Conservation (phyloP, 2,888 invertebrate genomes). For the Drosophila limbata region DNA sequence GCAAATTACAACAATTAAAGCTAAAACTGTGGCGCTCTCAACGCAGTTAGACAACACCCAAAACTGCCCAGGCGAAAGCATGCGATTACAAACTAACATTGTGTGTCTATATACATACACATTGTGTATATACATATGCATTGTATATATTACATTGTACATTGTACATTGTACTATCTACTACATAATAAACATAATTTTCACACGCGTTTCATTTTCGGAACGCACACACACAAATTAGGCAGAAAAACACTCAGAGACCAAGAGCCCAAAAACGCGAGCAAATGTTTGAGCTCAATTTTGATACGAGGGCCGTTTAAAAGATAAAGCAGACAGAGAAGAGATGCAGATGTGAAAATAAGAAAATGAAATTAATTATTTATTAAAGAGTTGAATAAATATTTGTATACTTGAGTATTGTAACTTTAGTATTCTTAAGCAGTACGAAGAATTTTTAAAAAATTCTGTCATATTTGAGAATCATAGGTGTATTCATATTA, state of each 20-base stretch:
- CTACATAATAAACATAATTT: slow-evolving; percentile 73
- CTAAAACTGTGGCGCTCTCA: slow-evolving; percentile 32
- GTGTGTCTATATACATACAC: slow-evolving; percentile 15
- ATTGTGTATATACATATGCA: slow-evolving; percentile 15
- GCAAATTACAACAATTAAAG: slow-evolving; percentile 77
- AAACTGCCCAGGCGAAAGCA: slow-evolving; percentile 58
- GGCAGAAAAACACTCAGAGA: slow-evolving; percentile 67
- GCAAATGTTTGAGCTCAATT: slow-evolving; percentile 44
- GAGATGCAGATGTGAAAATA: too few relatives aligned
- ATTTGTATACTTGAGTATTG: too few relatives aligned
- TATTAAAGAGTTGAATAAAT: too few relatives aligned
- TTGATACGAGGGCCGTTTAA: slow-evolving; percentile 33
- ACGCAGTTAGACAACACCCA: slow-evolving; percentile 62
- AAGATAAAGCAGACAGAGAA: not conserved
- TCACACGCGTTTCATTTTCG: slow-evolving; percentile 79
- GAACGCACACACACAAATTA: slow-evolving; percentile 73
- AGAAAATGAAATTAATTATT: too few relatives aligned
- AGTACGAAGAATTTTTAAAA: too few relatives aligned
- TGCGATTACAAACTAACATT: slow-evolving; percentile 31
- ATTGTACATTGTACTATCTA: slow-evolving; percentile 51
- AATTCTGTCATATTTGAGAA: too few relatives aligned
- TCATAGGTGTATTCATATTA: too few relatives aligned
- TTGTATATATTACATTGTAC: slow-evolving; percentile 40
- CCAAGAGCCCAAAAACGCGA: slow-evolving; percentile 37
- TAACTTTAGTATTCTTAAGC: too few relatives aligned